phyloP scores from a whole-genome alignment of 1,140 invertebrate genomes.

The Drosophila carrolli region DNA sequence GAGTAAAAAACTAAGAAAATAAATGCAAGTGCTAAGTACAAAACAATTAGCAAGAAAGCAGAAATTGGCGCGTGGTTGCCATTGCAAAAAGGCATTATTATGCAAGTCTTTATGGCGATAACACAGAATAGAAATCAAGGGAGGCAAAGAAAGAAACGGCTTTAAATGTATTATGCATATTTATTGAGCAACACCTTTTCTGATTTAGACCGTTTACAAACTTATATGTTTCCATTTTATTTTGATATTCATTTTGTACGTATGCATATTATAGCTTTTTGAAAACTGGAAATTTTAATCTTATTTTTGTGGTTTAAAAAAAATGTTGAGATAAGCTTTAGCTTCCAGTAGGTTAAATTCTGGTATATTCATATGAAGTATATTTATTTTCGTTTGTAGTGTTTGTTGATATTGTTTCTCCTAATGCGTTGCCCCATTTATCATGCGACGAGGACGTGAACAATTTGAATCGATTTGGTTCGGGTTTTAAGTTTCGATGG shows the following conservation, averaged over 20 bases:
- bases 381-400: no score
- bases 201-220: not conserved
- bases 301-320: no score
- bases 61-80: constrained; percentile 34
- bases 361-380: no score
- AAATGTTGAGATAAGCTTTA: no score
- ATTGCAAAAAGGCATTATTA: constrained; percentile 30
- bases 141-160: constrained; percentile 6
- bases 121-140: constrained; percentile 25
- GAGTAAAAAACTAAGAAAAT: constrained; percentile 28
- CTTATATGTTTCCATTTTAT: no score
- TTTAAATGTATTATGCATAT: constrained; percentile 29
- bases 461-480: not conserved
- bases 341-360: no score
- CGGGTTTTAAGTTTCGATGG: not conserved
- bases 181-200: constrained; percentile 18
- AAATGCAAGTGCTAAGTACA: constrained; percentile 51
- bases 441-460: not conserved
- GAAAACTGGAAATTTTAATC: no score
- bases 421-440: not conserved
- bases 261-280: no score
- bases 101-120: constrained; percentile 42
- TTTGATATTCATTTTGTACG: no score
- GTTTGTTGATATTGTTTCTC: not conserved
- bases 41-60: constrained; percentile 52